Evolutionary conservation across 2,888 invertebrate species (phyloP).

Genomic region (Heliconius ismenius): DNA sequence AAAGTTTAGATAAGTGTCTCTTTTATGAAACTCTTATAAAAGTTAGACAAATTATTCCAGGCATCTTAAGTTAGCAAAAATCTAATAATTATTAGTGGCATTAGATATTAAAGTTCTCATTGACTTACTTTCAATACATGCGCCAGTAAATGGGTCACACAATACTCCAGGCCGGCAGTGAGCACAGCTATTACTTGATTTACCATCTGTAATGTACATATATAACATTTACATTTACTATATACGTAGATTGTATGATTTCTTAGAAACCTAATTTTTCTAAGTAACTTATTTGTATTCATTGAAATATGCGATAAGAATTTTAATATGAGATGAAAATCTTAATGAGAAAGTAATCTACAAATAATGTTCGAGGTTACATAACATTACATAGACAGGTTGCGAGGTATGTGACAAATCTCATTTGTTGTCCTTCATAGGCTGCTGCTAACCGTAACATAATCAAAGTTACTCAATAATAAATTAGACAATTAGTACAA

Average conservation of each 20-base stretch:
- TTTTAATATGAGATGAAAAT: no score
- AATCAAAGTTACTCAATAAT: background rate
- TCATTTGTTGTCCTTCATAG: background rate
- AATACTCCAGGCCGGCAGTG: conserved; percentile 90
- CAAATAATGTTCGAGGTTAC: background rate
- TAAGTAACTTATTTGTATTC: background rate
- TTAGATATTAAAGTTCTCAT: conserved; percentile 24
- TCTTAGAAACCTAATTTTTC: background rate
- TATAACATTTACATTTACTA: conserved; percentile 1
- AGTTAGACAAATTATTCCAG: conserved; percentile 38
- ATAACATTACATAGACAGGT: background rate
- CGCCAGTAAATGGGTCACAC: conserved; percentile 90
- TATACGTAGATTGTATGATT: background rate
- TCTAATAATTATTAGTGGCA: conserved; percentile 17
- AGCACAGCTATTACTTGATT: conserved; percentile 81
- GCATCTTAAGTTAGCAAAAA: conserved; percentile 33
- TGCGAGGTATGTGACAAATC: background rate
- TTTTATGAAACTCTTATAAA: conserved; percentile 31
- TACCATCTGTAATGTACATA: conserved; percentile 46
- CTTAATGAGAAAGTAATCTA: background rate
- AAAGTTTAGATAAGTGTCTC: conserved; percentile 39
- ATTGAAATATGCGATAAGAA: no score
- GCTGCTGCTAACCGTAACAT: no score
- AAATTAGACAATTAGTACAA: background rate
- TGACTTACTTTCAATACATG: conserved; percentile 91